phyloP scores from a whole-genome alignment of 2,888 invertebrate genomes.

The Unio pictorum region DNA sequence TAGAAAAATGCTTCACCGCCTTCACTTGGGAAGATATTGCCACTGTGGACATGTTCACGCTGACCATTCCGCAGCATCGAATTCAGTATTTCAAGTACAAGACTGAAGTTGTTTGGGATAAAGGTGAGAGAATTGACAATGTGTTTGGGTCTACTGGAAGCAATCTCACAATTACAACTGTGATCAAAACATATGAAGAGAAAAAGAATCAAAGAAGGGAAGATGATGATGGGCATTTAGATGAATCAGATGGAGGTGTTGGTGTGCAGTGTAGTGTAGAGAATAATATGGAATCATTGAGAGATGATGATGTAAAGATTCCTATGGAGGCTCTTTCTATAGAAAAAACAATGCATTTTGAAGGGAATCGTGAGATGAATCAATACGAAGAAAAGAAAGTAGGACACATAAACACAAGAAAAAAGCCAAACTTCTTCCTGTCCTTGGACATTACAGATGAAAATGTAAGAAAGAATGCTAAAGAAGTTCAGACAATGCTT shows the following conservation, averaged over 20 bases:
- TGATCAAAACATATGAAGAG: constrained; percentile 54
- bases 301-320: constrained; percentile 14
- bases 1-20: constrained; percentile 70
- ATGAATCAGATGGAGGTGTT: constrained; percentile 8
- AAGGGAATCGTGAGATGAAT: not conserved
- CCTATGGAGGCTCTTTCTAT: not conserved
- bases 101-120: constrained; percentile 72
- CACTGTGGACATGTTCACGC: constrained; percentile 68
- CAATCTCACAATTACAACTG: constrained; percentile 58
- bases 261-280: not conserved
- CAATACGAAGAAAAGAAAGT: not conserved
- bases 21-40: constrained; percentile 73
- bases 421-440: constrained; percentile 64
- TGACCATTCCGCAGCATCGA: constrained; percentile 73
- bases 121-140: constrained; percentile 70
- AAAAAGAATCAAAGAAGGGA: constrained; percentile 22
- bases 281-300: constrained; percentile 5
- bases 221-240: constrained; percentile 40
- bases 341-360: not conserved
- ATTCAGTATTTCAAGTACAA: constrained; percentile 74
- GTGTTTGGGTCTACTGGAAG: constrained; percentile 72
- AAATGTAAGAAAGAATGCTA: constrained; percentile 48
- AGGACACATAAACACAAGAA: constrained; percentile 12
- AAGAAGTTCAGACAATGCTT: constrained; percentile 61
- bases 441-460: constrained; percentile 65